Base-by-base conservation (phyloP, 2,113 vertebrate genomes). In the Eulacestoma nigropectus region DNA sequence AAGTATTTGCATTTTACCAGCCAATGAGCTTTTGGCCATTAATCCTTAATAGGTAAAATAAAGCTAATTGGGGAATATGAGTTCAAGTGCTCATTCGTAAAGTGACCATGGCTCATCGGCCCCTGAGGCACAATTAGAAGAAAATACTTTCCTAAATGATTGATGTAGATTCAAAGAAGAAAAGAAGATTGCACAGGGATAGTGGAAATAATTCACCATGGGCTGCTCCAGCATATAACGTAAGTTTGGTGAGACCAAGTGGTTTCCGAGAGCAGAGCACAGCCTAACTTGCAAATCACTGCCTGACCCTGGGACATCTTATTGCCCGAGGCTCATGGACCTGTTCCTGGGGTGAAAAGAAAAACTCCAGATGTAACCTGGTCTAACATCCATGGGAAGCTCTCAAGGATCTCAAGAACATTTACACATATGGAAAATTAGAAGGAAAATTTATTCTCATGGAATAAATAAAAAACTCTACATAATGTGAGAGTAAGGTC, bases 41-140 rank as follows among this genome's bases (percentile, higher is more conserved):
- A 95, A 94, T 95, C 57, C 82, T 89, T 95, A 94, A 95, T 95
- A 70, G 77, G 53, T 93, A 94, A 94, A 96, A 94, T 94, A 97
- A 96, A 97, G 91, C 81, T 95, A 93, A 96, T 90, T 95, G 91
- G 60, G 69, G 88, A 91, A 95, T 97, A 96, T 62, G 79, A 93
- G 84, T 59, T 91, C 68, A 77, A 89, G 72, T 88, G 84, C 69
- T 93, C 84, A 75, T 91, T 92, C 9, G 20, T 80, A 89, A 89
- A 96, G 84, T 86, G 81, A 95, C 73, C 80, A 72, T 75, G 81
- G 90, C 55, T 93, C 79, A 95, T 93, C 89, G 57, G 93, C 75
- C 82, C 63, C 80, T 37, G 32, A 95, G 56, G 79, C 55, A 65
- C 72, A 72, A 35, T 88, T 93, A 95, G 84, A 56, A 88, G 89